Conservation (phyloP, 2,888 invertebrate species). For the Eucera pruinosa region DNA sequence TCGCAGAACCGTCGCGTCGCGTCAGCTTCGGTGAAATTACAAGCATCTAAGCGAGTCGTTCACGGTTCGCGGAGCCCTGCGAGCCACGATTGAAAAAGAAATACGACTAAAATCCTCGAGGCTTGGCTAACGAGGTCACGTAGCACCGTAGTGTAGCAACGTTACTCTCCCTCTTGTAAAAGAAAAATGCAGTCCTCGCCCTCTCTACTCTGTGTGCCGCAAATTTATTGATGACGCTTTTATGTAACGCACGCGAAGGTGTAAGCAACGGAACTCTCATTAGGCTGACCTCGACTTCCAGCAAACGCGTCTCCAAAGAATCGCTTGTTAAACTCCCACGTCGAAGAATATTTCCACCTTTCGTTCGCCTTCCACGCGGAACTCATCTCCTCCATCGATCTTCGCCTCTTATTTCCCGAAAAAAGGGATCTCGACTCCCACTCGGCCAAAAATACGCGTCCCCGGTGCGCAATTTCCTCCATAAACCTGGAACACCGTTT, state of each 20-base stretch:
- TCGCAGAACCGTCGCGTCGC: not conserved
- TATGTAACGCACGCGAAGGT: not conserved
- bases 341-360: not conserved
- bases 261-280: constrained; percentile 18
- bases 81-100: constrained; percentile 32
- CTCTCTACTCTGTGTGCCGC: not conserved
- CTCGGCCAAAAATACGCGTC: not conserved
- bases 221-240: constrained; percentile 36
- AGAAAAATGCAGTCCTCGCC: not conserved
- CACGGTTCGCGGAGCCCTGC: not conserved
- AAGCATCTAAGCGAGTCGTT: not conserved
- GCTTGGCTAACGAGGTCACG: constrained; percentile 46
- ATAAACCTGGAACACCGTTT: not conserved
- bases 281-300: not conserved
- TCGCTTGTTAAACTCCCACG: constrained; percentile 1
- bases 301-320: not conserved
- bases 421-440: no score
- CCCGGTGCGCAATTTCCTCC: constrained; percentile 15
- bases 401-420: no score
- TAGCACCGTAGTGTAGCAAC: constrained; percentile 2
- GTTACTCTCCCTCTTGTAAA: not conserved
- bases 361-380: no score
- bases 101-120: constrained; percentile 16
- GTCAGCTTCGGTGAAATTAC: not conserved
- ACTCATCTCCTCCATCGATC: not conserved